These are phyloP conservation scores for Probosciger aterrimus DNA, from an alignment of 2,113 vertebrate species.

Conservation along the genomic window DNA sequence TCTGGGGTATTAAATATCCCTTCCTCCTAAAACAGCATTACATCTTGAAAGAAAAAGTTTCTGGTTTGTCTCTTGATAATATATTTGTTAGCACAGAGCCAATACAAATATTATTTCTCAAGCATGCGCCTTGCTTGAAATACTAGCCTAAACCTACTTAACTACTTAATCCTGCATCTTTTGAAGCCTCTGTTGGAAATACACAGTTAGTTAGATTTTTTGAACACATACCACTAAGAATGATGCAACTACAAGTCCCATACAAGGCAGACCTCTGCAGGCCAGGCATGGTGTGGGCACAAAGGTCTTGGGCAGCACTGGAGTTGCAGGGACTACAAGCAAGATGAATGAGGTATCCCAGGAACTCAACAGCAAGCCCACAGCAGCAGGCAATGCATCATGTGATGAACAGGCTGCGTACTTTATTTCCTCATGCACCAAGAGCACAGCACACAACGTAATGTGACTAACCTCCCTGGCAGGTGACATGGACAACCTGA, in stretches of 20 bases:
- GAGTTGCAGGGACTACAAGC: not conserved
- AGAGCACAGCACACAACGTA: not conserved
- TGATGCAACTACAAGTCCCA: not conserved
- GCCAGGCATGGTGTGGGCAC: not conserved
- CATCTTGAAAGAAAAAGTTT: conserved; percentile 4
- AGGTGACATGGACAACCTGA: not conserved
- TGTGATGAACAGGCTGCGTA: not conserved
- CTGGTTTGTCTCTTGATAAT: conserved; percentile 58
- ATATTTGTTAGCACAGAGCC: conserved; percentile 54
- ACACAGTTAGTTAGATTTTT: not conserved
- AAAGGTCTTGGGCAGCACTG: not conserved
- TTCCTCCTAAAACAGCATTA: conserved; percentile 17
- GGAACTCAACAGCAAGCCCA: not conserved
- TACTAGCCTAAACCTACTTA: conserved; percentile 45
- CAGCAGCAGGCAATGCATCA: fast-evolving
- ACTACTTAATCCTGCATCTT: conserved; percentile 41
- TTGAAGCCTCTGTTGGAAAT: not conserved
- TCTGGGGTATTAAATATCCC: conserved; percentile 2
- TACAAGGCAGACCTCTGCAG: fast-evolving
- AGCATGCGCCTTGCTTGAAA: conserved; percentile 44
- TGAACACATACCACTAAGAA: not conserved
- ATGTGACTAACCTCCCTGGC: not conserved
- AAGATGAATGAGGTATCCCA: not conserved
- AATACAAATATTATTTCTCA: conserved; percentile 69
- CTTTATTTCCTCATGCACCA: not conserved